Base-by-base conservation (phyloP, 1,140 invertebrate species). In the Ditylenchus dipsaci region DNA sequence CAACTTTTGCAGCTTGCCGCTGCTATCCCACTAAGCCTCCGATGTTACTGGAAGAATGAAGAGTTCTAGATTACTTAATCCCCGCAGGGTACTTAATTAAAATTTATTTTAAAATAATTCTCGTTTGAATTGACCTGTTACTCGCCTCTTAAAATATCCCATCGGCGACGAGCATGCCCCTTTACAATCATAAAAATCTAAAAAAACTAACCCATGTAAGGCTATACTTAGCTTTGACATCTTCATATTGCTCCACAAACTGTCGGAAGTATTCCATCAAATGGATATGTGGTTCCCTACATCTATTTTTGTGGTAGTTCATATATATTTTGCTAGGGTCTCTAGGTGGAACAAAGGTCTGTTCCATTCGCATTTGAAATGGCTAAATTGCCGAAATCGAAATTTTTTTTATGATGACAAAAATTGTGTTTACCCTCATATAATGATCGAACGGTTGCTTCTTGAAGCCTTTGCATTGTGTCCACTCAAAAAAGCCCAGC, bases 401-500 rank as follows among this genome's bases (percentile, higher is more conserved):
- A 45, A 13, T 45, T 13, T 11, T 45, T 11, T 45, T 13, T 45
- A 45, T n/a, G n/a, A n/a, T 45, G 43, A 13, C 43, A 45, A 45
- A 45, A 45, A 11, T n/a, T 11, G 11, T 13, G n/a, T 13, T 13
- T 45, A 13, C 11, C 43, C 43, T 45, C 69, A 73, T 65, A 53
- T 74, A 73, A 58, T 71, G 69, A 56, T 71, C 70, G 0, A 43
- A 45, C 7, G 69, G 70, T 19, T 21, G 45, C 11, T 26, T 63
- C 9, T 61, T 47, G 27, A 75, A 71, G 1, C 69, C 69, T 19
- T 30, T 29, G 21, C 70, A 72, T 29, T 65, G 9, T 19, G 70
- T 69, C 29, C 57, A 65, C 11, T 72, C 45, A 9, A 71, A 71
- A 5, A 73, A 30, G 17, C 53, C 68, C 3, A 33, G n/a, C 21